Evolutionary conservation across 2,888 invertebrate species (phyloP), one percentile per base, ranked within the genome.

Genomic region (Ectemnius lituratus): DNA sequence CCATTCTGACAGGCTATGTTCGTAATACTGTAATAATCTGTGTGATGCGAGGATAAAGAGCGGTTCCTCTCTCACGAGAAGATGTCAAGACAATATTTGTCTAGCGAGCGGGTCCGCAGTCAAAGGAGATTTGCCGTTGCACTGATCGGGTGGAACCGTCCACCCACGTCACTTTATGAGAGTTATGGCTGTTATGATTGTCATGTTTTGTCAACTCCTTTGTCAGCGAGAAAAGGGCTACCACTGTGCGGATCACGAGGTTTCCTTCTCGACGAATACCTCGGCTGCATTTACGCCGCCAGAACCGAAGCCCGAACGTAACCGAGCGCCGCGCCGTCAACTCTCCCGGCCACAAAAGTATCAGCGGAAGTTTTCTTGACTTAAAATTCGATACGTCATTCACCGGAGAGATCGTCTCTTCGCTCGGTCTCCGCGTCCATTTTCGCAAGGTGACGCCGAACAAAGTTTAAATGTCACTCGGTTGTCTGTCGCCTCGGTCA

Each of bases 201-300:
- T 88, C 89, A 86, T 88, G 87, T 89, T 89, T 88, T 89, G 90
- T 88, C 89, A 90, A 90, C 89, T 89, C 86, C 85, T 87, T 88
- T 86, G 81, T 85, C 52, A 47, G 18, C 23, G 72, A 84, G 85
- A 87, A 84, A 85, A 84, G 80, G 78, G 73, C 70, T 81, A 79
- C 76, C 78, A 78, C 64, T 67, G 67, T 59, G 70, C 61, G 76
- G 76, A 80, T 67, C 72, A 70, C 46, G 64, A 64, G 71, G 60
- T 73, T 67, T 66, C 61, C 46, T 45, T 65, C 66, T 67, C 62
- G 8, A 11, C 6, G 37, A 37, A 37, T 37, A 11, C 6, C 37
- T 37, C 37, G 37, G 52, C n/a, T 20, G 62, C 72, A 67, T 70
- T 76, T 76, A 59, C 70, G 58, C 63, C 63, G 23, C 46, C 52